Percentiles rank a stretch among this genome's conserved stretches.
These are phyloP conservation scores for Halesus radiatus DNA, from an alignment of 1,140 invertebrate genomes.

Conservation along the genomic window DNA sequence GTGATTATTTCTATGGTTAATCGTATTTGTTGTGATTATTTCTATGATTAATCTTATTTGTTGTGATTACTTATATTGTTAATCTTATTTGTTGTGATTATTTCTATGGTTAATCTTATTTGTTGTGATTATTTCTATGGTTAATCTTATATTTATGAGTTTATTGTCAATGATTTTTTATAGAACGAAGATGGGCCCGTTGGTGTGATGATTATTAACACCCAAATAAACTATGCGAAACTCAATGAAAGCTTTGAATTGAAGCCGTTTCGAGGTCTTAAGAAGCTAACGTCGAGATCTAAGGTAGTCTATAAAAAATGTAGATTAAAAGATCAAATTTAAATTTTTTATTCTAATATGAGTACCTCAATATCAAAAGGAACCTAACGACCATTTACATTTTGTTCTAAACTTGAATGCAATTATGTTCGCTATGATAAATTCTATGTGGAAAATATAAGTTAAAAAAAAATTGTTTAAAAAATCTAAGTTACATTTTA, in stretches of 20 bases:
- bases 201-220: slow-evolving; percentile 76
- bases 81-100: no score
- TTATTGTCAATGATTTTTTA: slow-evolving; percentile 52
- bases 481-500: no score
- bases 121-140: neutral
- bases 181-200: slow-evolving; percentile 70
- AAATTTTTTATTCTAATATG: no score
- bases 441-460: no score
- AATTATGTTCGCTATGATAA: no score
- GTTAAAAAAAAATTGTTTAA: no score
- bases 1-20: neutral
- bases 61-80: no score
- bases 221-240: slow-evolving; percentile 73
- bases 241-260: slow-evolving; percentile 79
- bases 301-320: no score
- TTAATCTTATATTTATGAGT: neutral
- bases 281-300: slow-evolving; percentile 54
- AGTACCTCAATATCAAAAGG: no score
- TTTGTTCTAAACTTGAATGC: no score
- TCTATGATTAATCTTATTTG: neutral
- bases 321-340: no score
- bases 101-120: neutral
- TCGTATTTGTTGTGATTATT: neutral
- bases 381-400: no score
- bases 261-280: slow-evolving; percentile 75